phyloP scores from a whole-genome alignment of 2,888 invertebrate species.

The Trichogramma evanescens region DNA sequence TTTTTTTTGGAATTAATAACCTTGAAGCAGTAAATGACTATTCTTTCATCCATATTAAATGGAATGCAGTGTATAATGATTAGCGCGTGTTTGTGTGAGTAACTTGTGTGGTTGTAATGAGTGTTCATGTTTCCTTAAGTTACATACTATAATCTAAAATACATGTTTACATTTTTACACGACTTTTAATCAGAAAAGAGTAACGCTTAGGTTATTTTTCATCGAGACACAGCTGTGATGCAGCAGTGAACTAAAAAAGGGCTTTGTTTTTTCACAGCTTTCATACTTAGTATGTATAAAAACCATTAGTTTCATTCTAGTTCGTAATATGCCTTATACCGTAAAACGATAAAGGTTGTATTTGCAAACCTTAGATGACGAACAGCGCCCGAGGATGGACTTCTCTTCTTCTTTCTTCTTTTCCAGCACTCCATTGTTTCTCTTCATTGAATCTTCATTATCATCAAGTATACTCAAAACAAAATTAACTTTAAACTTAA shows the following conservation, averaged over 20 bases:
- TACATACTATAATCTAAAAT: slow-evolving; percentile 44
- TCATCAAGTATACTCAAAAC: no score
- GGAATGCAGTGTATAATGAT: slow-evolving; percentile 7
- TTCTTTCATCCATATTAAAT: not conserved
- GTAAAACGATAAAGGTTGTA: no score
- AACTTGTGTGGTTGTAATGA: slow-evolving; percentile 7
- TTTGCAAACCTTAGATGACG: no score
- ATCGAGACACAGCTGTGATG: slow-evolving; percentile 28
- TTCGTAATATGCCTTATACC: no score
- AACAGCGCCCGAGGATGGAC: no score
- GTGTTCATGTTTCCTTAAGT: slow-evolving; percentile 30
- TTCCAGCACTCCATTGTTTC: not conserved
- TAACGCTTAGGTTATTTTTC: slow-evolving; percentile 30
- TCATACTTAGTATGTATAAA: no score
- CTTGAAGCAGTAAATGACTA: slow-evolving; percentile 16
- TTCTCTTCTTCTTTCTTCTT: no score
- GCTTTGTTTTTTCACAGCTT: no score
- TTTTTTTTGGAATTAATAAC: slow-evolving; percentile 16
- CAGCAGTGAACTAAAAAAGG: no score
- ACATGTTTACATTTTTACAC: slow-evolving; percentile 45
- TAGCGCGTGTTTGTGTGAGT: slow-evolving; percentile 12
- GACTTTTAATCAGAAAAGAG: slow-evolving; percentile 35
- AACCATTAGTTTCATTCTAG: no score
- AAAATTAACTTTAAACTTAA: no score
- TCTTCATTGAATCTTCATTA: no score